phyloP scores from a whole-genome alignment of 2,797 vertebrate species.

The Chrysocyon brachyurus region DNA sequence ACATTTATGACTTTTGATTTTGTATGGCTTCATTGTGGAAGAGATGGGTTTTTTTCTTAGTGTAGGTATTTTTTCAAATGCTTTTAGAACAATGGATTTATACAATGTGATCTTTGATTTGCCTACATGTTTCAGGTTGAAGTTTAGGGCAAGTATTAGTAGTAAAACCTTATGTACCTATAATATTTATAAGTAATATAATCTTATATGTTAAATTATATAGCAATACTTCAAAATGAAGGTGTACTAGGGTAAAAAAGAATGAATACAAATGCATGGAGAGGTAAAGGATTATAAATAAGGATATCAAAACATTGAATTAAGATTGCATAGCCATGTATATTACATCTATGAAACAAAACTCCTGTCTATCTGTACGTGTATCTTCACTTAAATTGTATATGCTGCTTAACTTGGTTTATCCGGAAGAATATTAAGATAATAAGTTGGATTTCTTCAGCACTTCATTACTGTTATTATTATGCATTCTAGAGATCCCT shows the following conservation, averaged over 20 bases:
- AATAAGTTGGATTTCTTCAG: slow-evolving; percentile 39
- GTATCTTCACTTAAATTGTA: slow-evolving; percentile 14
- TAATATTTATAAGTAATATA: not conserved
- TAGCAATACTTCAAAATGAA: slow-evolving; percentile 28
- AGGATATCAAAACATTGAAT: not conserved
- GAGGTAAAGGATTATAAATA: slow-evolving; percentile 20
- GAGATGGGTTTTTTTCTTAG: slow-evolving; percentile 21
- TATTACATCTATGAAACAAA: slow-evolving; percentile 33
- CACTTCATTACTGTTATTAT: not conserved
- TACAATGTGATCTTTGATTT: slow-evolving; percentile 38
- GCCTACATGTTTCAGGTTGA: slow-evolving; percentile 29
- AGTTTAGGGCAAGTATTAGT: slow-evolving; percentile 36
- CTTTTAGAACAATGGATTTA: slow-evolving; percentile 30
- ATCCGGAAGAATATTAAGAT: slow-evolving; percentile 38
- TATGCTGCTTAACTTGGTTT: slow-evolving; percentile 54
- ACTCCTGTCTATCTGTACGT: slow-evolving; percentile 29
- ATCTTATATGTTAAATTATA: slow-evolving; percentile 18
- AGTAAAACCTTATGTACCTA: not conserved
- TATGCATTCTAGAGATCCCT: not conserved
- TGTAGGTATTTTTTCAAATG: slow-evolving; percentile 44
- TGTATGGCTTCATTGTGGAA: slow-evolving; percentile 40
- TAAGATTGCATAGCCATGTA: not conserved
- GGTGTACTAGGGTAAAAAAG: not conserved
- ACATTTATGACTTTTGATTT: slow-evolving; percentile 48
- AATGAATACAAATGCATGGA: slow-evolving; percentile 33